Evolutionary conservation across 2,113 vertebrate genomes (phyloP).

Genomic region (Dolichotis patagonum): DNA sequence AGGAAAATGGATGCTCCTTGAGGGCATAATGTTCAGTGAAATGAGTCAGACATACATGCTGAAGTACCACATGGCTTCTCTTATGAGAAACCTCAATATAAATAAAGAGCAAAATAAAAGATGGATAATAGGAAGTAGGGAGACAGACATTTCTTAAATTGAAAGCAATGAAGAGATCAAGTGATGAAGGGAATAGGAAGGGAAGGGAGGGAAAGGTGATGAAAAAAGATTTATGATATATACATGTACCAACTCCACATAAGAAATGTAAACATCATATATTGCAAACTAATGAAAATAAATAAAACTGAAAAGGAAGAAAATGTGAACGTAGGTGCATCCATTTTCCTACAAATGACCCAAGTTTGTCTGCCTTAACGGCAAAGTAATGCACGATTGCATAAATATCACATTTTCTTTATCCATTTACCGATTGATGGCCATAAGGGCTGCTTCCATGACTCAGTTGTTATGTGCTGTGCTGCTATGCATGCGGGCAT

Average conservation of each 20-base stretch:
- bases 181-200: background rate
- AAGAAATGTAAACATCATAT: background rate
- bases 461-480: background rate
- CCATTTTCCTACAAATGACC: background rate
- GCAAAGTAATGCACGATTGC: background rate
- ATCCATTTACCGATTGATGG: background rate
- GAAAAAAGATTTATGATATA: background rate
- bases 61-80: background rate
- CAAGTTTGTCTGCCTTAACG: background rate
- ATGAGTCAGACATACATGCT: background rate
- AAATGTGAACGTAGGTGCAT: background rate
- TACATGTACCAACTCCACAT: background rate
- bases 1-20: background rate
- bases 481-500: background rate
- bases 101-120: background rate
- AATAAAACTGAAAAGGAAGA: background rate
- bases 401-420: background rate
- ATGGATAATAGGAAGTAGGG: background rate
- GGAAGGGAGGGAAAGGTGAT: background rate
- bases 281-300: background rate
- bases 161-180: background rate
- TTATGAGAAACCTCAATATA: background rate
- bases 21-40: background rate
- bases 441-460: background rate
- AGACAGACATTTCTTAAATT: background rate